Evolutionary conservation across 2,113 vertebrate genomes (phyloP), one percentile per base, ranked within the genome.

Genomic region (Neomonachus schauinslandi): DNA sequence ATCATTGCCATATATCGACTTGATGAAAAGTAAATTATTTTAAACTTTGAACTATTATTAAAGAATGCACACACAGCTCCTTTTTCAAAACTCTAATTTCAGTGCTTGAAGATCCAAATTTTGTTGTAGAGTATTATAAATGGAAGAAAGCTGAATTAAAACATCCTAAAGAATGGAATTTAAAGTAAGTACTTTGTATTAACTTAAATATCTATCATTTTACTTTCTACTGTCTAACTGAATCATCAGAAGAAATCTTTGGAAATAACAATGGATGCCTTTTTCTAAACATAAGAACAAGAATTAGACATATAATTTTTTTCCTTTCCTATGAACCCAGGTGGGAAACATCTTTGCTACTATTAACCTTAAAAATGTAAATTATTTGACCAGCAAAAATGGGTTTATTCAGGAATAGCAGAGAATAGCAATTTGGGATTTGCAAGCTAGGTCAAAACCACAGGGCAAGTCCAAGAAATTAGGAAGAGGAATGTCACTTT

Each of bases 101-200:
- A 98, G 97, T 97, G 94, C 83, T 97, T 92, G 42, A 98, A 92
- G 96, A 97, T 46, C 87, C 71, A 16, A 4, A 69, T 59, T 97
- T 98, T 76, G 36, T 51, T 42, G 59, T 16, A 55, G 80, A 21
- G 24, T 96, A 74, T 72, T 61, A 76, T 46, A 76, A 77, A 0
- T 92, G 89, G 98, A 95, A 84, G 85, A 84, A 36, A 95, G 31
- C 42, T 16, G 76, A 89, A 18, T 22, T 83, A 63, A 55, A 16
- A 26, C 39, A 53, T 92, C 2, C 26, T 83, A 57, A 86, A 18
- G 63, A 84, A 31, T 94, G 94, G 92, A 74, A 85, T 89, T 74
- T 46, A 1, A 94, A 1, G 72, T 98, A 96, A 97, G 97, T 97
- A 90, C 91, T 36, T 67, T 63, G 22, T 2, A 49, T 86, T 65